Conservation (phyloP, 1,140 invertebrate species). For the Aleiodes sp. region DNA sequence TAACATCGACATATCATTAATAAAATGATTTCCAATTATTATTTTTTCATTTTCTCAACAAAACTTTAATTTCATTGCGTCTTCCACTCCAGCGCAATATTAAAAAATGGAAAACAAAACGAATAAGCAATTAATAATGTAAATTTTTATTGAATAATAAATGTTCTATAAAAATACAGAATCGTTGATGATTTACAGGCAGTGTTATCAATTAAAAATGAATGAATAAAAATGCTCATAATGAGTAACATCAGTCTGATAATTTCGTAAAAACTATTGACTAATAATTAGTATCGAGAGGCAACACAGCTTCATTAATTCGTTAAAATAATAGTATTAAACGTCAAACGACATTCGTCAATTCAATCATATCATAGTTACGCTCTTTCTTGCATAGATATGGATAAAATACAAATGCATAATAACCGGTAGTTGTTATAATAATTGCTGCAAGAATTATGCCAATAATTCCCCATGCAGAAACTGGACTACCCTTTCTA, state of each 20-base stretch:
- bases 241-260: background rate
- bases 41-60: background rate
- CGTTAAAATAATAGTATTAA: no score
- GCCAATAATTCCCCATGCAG: conserved; percentile 70
- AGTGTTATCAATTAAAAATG: background rate
- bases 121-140: no score
- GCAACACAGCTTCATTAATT: background rate
- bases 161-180: conserved; percentile 11
- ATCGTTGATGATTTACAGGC: background rate
- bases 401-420: conserved; percentile 72
- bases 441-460: conserved; percentile 67
- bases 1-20: background rate
- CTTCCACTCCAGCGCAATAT: background rate
- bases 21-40: background rate
- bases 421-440: conserved; percentile 68
- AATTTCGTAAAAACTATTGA: background rate
- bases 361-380: conserved; percentile 71
- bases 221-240: background rate
- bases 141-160: conserved; percentile 11
- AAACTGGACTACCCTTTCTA: conserved; percentile 64
- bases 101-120: no score
- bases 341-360: conserved; percentile 49
- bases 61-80: background rate
- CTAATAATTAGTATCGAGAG: no score
- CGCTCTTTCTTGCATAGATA: conserved; percentile 68